Base-by-base conservation (phyloP, 1,140 invertebrate species). In the Cherax quadricarinatus region DNA sequence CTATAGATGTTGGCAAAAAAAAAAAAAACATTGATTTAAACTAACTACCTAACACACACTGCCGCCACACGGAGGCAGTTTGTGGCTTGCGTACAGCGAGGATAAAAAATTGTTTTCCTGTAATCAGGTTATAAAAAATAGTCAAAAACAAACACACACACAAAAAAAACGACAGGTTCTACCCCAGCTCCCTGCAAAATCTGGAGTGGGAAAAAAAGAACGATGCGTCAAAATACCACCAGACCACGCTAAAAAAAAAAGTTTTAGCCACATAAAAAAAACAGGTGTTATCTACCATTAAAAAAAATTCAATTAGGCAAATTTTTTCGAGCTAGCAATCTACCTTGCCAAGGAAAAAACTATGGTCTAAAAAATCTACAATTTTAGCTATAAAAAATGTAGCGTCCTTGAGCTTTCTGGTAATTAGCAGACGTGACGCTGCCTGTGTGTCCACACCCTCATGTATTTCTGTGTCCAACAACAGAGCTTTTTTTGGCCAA, bases 371-470 rank as follows among this genome's bases (percentile, higher is more conserved):
- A 66, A 66, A 66, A 66, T n/a, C 18, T 66, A 66, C 62, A 18
- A 9, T 60, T 66, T 6, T 66, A 6, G 62, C 21, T 66, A 5
- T 10, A 10, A 57, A 57, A 57, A 57, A 66, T 66, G 21, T 21
- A 66, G 82, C 82, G 82, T 84, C 82, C 82, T 60, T 84, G 53
- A 84, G 82, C 82, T 30, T 75, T 30, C 16, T 75, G 24, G 6
- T n/a, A 12, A 14, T 84, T 53, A 30, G 53, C 24, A 84, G 53
- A 30, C 49, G 49, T 84, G 53, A 10, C 12, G 70, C 24, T 75
- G 24, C 49, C 51, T 51, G 21, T 84, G 82, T 30, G 82, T 84
- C 82, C 82, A 53, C 12, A 53, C 4, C 82, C 53, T 57, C n/a
- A 10, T 62, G 12, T 80, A 51, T 82, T 30, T 82, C 80, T 82